phyloP scores from a whole-genome alignment of 2,113 vertebrate genomes.

The Apistogramma diplotaenia region DNA sequence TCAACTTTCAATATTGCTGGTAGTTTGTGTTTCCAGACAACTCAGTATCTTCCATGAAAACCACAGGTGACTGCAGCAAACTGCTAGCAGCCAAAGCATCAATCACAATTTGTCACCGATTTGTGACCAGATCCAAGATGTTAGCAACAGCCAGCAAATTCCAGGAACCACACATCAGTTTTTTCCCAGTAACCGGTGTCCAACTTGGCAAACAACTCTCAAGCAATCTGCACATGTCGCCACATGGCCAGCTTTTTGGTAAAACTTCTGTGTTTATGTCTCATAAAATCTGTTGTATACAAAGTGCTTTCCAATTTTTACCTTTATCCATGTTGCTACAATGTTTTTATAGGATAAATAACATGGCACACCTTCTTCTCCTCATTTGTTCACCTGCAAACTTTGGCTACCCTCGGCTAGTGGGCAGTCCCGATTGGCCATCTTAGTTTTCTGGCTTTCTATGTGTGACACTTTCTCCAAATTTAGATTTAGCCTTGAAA shows the following conservation, averaged over 20 bases:
- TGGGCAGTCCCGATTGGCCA: neutral
- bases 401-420: neutral
- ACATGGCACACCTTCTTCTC: neutral
- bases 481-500: too few species aligned
- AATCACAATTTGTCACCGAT: neutral
- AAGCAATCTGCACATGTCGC: accelerated
- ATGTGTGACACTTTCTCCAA: neutral
- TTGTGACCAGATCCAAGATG: neutral
- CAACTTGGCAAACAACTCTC: neutral
- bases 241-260: neutral
- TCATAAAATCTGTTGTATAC: too few species aligned
- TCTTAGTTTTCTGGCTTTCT: neutral
- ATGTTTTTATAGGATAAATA: neutral
- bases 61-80: too few species aligned
- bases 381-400: neutral
- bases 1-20: too few species aligned
- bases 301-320: neutral
- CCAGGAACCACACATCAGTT: neutral
- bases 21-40: too few species aligned
- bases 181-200: neutral
- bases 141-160: neutral
- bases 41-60: too few species aligned
- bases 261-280: too few species aligned
- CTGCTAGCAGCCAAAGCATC: too few species aligned
- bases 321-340: neutral